Evolutionary conservation across 2,113 vertebrate genomes (phyloP).

Genomic region (Xyliphius kryptos): DNA sequence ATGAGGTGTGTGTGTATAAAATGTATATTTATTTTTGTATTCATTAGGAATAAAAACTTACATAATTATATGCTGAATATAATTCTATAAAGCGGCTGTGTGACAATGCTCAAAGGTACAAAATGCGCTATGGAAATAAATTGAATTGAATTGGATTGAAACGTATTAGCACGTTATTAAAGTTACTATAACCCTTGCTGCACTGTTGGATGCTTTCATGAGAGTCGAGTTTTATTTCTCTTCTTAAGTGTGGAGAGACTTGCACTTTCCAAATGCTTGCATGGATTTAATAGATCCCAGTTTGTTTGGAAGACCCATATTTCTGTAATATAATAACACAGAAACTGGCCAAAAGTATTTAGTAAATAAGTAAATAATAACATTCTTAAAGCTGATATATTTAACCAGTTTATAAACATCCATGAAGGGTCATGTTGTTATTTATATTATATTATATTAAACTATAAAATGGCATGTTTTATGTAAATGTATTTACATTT

Average conservation of each 20-base stretch:
- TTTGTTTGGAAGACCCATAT: not conserved
- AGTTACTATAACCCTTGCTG: not conserved
- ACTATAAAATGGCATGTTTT: not conserved
- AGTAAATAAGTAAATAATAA: not conserved
- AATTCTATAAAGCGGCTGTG: too few species aligned
- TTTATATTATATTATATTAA: not conserved
- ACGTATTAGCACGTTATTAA: not conserved
- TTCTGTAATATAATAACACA: not conserved
- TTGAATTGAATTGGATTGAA: too few species aligned
- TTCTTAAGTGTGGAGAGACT: not conserved
- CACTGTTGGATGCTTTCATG: not conserved
- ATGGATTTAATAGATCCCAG: not conserved
- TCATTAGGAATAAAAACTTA: too few species aligned
- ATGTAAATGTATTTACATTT: not conserved
- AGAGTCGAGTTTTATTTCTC: not conserved
- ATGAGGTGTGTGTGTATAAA: too few species aligned
- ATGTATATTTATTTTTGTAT: too few species aligned
- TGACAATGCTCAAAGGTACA: too few species aligned
- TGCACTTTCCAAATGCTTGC: constrained; percentile 1
- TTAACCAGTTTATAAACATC: not conserved
- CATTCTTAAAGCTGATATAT: not conserved
- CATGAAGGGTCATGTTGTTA: not conserved
- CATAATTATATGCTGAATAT: too few species aligned
- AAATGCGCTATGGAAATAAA: too few species aligned
- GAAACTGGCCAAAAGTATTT: not conserved